These are phyloP conservation scores for Thalassarche chlororhynchos DNA, from an alignment of 2,113 vertebrate genomes.

Conservation along the genomic window DNA sequence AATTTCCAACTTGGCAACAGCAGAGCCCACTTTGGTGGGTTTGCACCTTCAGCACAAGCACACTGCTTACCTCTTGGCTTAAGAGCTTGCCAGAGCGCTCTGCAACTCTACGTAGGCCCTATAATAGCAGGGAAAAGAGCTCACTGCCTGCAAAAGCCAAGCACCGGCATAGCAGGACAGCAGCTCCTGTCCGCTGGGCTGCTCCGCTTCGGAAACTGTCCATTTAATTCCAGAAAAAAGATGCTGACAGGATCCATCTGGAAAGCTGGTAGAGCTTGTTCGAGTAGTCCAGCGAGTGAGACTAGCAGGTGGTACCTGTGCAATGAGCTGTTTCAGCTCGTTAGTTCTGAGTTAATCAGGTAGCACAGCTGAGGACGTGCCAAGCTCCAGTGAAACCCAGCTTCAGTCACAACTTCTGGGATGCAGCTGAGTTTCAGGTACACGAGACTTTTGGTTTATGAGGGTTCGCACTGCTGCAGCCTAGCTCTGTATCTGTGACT, in stretches of 20 bases:
- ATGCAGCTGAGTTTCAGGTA: background rate
- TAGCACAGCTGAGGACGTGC: background rate
- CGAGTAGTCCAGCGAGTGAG: background rate
- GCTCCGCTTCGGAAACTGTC: background rate
- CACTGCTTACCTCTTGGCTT: background rate
- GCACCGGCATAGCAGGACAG: background rate
- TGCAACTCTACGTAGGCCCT: background rate
- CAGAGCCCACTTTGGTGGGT: background rate
- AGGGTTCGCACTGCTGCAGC: background rate
- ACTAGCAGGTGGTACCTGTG: conserved; percentile 15
- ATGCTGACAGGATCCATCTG: conserved; percentile 31
- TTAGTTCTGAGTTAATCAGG: background rate
- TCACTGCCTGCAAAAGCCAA: background rate
- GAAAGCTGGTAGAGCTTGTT: background rate
- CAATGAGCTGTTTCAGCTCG: background rate
- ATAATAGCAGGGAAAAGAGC: background rate
- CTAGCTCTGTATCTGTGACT: background rate
- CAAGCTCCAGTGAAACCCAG: background rate
- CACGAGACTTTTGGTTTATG: background rate
- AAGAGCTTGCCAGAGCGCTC: conserved; percentile 8
- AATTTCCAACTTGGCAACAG: conserved; percentile 9
- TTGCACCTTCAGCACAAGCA: conserved; percentile 30
- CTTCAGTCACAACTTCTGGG: background rate
- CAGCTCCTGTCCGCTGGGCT: background rate
- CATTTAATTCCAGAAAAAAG: conserved; percentile 3